Evolutionary conservation across 1,140 invertebrate genomes (phyloP).

Genomic region (Saccostrea glomerata): DNA sequence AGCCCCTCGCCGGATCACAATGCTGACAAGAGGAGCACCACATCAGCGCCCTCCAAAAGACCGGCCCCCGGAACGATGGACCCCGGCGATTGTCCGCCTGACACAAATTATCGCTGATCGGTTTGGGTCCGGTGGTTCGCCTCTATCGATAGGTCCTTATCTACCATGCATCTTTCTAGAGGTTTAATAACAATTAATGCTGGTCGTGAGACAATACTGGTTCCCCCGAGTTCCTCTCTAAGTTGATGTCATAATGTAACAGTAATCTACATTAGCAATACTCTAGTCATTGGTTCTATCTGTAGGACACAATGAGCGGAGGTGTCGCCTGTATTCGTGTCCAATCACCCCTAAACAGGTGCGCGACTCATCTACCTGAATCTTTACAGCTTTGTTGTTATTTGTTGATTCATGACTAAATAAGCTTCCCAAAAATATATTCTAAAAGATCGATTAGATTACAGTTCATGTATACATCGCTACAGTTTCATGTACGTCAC

Average conservation of each 20-base stretch:
- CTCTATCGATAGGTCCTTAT: not conserved
- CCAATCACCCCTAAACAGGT: conserved; percentile 4
- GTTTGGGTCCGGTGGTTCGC: not conserved
- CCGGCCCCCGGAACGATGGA: conserved; percentile 27
- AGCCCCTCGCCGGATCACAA: not conserved
- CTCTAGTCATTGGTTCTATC: not conserved
- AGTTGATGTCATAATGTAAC: not conserved
- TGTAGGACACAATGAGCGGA: not conserved
- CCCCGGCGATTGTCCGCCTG: conserved; percentile 1
- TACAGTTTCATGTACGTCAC: not conserved
- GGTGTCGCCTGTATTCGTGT: conserved; percentile 4
- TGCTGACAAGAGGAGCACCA: not conserved
- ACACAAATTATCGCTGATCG: not conserved
- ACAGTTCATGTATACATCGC: conserved; percentile 17
- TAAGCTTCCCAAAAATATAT: not conserved
- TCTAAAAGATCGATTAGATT: conserved; percentile 4
- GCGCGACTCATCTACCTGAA: not conserved
- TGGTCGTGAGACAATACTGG: not conserved
- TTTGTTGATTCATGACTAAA: conserved; percentile 32
- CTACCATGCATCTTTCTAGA: conserved; percentile 6
- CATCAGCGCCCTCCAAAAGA: conserved; percentile 22
- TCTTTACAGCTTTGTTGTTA: conserved; percentile 25
- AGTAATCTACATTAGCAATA: not conserved
- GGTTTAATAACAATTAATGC: conserved; percentile 24
- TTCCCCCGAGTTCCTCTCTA: not conserved